Conservation (phyloP, 2,797 vertebrate species). For the Silurus lanzhouensis region DNA sequence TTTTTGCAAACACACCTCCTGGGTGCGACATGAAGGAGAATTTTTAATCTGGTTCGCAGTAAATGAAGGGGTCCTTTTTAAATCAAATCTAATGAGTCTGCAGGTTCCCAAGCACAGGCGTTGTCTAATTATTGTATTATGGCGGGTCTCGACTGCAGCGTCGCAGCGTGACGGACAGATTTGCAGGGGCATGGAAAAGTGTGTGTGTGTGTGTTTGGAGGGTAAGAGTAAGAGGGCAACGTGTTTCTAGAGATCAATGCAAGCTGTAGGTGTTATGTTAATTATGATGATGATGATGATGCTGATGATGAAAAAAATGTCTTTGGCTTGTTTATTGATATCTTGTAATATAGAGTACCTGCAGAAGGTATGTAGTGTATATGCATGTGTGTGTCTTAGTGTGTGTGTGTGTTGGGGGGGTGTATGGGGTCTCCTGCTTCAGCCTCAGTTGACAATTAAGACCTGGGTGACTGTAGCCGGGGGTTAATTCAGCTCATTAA, state of each 20-base stretch:
- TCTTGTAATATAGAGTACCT: slow-evolving; percentile 79
- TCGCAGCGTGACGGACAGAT: slow-evolving; percentile 79
- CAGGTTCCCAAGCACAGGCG: slow-evolving; percentile 76
- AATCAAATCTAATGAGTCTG: slow-evolving; percentile 78
- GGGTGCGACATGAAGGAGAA: slow-evolving; percentile 80
- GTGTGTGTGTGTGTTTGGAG: neutral
- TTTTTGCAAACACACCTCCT: slow-evolving; percentile 79
- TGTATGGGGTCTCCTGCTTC: slow-evolving; percentile 78
- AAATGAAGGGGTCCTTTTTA: slow-evolving; percentile 72
- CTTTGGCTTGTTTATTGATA: slow-evolving; percentile 89
- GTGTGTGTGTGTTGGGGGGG: slow-evolving; percentile 51
- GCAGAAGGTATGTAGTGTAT: slow-evolving; percentile 69
- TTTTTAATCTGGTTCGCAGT: slow-evolving; percentile 73
- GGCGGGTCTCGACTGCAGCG: slow-evolving; percentile 70
- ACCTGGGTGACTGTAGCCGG: slow-evolving; percentile 99
- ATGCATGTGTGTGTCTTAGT: neutral
- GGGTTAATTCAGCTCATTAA: slow-evolving; percentile 99
- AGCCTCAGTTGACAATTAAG: slow-evolving; percentile 98
- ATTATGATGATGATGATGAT: neutral
- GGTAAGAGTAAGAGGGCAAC: neutral
- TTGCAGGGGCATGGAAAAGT: slow-evolving; percentile 55
- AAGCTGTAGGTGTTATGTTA: neutral
- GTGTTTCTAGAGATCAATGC: neutral
- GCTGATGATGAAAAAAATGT: slow-evolving; percentile 70
- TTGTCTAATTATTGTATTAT: slow-evolving; percentile 83